Base-by-base conservation (phyloP, 2,888 invertebrate genomes). In the Ommatoiulus sabulosus region DNA sequence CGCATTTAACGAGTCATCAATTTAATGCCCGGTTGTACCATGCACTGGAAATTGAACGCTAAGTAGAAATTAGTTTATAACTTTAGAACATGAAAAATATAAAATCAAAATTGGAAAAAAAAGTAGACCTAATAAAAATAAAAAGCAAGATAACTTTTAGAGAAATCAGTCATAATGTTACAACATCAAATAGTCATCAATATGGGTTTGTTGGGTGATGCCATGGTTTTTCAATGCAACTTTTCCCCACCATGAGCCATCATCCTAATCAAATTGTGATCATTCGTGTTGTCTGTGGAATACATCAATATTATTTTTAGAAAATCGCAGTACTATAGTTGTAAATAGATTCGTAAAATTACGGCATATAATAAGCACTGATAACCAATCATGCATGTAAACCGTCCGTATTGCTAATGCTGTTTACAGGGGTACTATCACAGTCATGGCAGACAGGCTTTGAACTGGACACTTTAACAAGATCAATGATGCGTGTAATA, bases 401-500 rank as follows among this genome's bases (percentile, higher is more conserved):
- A 8, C 35, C 35, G 35, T 35, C 20, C 24, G n/a, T 35, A 80
- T 35, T 80, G 24, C 0, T 35, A 80, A 80, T 35, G 80, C 80
- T 15, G 80, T 35, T 80, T 4, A 20, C 7, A 80, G 0, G 24
- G 80, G 80, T 12, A 12, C 80, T 24, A 4, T 12, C 24, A 80
- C 80, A 80, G 12, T 4, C 35, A 80, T 35, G 80, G 3, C 12
- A 80, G 24, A 35, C 35, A 24, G 80, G 35, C 10, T 80, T 35
- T 3, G 8, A 80, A 15, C 35, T 80, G 35, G 80, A 80, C 35
- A 80, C 35, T 12, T 8, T 20, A 35, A 80, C 80, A 0, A 35
- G 80, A 80, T 80, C 35, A 80, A 80, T 80, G 3, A 72, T 6
- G 72, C 24, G 72, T 72, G 24, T 72, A 72, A 72, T 72, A 72